A percentile compares a stretch with the other conserved stretches of the same genome.
These are phyloP conservation scores for Fregata magnificens DNA, from an alignment of 2,113 vertebrate genomes.

Conservation along the genomic window DNA sequence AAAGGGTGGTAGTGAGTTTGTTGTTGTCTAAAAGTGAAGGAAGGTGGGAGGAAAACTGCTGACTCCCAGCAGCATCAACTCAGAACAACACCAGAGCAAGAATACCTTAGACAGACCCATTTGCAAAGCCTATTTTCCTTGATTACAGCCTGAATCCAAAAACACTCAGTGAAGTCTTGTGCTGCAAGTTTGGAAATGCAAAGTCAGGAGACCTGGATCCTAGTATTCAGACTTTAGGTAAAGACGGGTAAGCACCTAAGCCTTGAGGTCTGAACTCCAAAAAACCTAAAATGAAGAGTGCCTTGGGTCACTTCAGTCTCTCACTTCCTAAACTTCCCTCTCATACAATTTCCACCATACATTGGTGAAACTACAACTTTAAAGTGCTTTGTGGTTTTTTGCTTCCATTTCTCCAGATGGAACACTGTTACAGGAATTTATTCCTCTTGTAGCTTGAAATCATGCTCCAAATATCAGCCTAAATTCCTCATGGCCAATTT, in stretches of 20 bases:
- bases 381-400: neutral
- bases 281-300: neutral
- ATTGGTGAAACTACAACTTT: neutral
- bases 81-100: neutral
- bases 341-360: neutral
- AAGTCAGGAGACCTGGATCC: neutral
- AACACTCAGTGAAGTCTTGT: neutral
- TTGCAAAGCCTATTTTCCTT: neutral
- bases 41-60: neutral
- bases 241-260: neutral
- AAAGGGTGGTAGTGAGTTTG: neutral
- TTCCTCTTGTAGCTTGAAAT: constrained; percentile 3
- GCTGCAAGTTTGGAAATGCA: neutral
- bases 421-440: neutral
- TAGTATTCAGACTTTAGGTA: neutral
- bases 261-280: neutral
- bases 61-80: neutral
- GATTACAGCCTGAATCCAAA: neutral
- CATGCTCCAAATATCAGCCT: neutral
- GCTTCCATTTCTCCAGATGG: neutral
- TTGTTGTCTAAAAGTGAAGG: neutral
- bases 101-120: neutral
- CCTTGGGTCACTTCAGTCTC: neutral
- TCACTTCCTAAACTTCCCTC: neutral
- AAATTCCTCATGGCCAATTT: constrained; percentile 1